Base-by-base conservation (phyloP, 2,797 vertebrate genomes). In the Acrocephalus scirpaceus region DNA sequence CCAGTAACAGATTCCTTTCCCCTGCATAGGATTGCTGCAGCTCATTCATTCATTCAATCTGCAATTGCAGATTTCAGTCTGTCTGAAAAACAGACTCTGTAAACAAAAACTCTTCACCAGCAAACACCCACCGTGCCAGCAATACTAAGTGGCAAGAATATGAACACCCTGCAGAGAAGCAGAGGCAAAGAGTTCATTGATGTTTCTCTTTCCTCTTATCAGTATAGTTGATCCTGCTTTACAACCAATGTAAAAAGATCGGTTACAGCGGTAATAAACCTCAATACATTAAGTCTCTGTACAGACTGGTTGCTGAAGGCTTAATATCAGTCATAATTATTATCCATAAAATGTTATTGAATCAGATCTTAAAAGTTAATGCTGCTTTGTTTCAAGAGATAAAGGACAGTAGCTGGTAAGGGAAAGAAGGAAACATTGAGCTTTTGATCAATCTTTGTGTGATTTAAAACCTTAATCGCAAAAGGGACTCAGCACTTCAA, bases 351-450 rank as follows among this genome's bases (percentile, higher is more conserved):
- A 88, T n/a, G 25, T 95, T 97, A 98, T 95, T 96, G 96, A 97
- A 97, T 97, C 96, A 92, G 70, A 90, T 94, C 93, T 97, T 98
- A 97, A 98, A 98, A 97, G 89, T 97, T 98, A 97, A 97, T 97
- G 95, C 93, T 89, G 93, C 76, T 97, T 97, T 98, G 96, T 94
- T 94, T 79, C 87, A 87, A 47, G 70, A 93, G 72, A 96, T 91
- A 97, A 72, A 88, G 88, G 90, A 95, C 94, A 95, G 76, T 76
- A 78, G 50, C 77, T 96, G 86, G 90, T 70, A 96, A 96, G 61
- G 79, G 82, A 90, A 32, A 89, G 79, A 51, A 93, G 50, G 57
- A 94, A 94, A 93, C 54, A 40, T 0, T 25, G 78, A 53, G 42
- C 54, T 53, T 62, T 71, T 81, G 34, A 93, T 83, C 84, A 87